These are phyloP conservation scores for Cosmopolites sordidus DNA, from an alignment of 2,888 invertebrate genomes.

Conservation along the genomic window DNA sequence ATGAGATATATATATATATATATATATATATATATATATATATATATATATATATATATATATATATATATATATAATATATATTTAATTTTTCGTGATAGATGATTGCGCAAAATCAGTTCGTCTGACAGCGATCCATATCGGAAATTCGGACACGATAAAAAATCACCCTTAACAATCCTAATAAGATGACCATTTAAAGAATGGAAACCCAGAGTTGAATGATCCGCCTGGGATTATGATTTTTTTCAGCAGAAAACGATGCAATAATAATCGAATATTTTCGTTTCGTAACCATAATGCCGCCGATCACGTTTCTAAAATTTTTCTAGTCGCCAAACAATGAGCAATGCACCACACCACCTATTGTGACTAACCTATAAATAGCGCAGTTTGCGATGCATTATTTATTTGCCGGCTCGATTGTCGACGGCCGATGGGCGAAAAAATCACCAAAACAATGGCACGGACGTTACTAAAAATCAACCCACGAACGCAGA, in stretches of 20 bases:
- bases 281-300: neutral
- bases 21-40: too few species aligned
- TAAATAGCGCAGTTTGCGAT: constrained; percentile 25
- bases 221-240: too few species aligned
- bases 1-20: too few species aligned
- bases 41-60: too few species aligned
- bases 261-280: constrained; percentile 1
- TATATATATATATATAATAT: too few species aligned
- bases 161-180: too few species aligned
- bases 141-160: too few species aligned
- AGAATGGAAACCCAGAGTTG: too few species aligned
- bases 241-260: neutral
- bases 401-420: constrained; percentile 26
- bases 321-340: constrained; percentile 19
- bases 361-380: constrained; percentile 28
- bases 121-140: too few species aligned
- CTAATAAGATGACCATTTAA: too few species aligned
- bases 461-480: constrained; percentile 6
- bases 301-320: constrained; percentile 20
- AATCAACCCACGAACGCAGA: neutral
- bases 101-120: too few species aligned
- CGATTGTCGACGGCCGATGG: constrained; percentile 21
- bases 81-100: too few species aligned
- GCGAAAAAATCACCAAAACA: constrained; percentile 18
- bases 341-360: constrained; percentile 27